These are phyloP conservation scores for Ursus arctos DNA, from an alignment of 2,113 vertebrate genomes.

Conservation along the genomic window DNA sequence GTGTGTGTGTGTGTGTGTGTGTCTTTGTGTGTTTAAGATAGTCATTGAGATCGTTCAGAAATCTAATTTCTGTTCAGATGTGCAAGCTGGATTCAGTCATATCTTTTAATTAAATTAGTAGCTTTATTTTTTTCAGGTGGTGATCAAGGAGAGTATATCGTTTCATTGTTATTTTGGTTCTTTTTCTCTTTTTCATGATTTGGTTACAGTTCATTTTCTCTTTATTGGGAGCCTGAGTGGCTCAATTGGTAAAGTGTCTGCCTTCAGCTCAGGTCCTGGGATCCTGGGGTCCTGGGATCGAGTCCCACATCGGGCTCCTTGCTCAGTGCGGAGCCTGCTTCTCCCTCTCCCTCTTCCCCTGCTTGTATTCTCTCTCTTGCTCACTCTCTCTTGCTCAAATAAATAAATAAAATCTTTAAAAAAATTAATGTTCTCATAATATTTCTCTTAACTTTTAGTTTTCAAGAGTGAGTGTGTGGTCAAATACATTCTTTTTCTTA, in stretches of 20 bases:
- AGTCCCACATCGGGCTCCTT: too few relatives aligned
- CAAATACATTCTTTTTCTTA: background rate
- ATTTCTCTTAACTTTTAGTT: slow-evolving; percentile 28
- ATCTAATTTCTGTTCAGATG: slow-evolving; percentile 4
- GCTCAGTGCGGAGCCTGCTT: too few relatives aligned
- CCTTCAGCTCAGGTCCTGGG: too few relatives aligned
- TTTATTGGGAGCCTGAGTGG: background rate
- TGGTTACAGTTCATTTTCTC: background rate
- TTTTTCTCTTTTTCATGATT: slow-evolving; percentile 4
- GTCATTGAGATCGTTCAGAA: background rate
- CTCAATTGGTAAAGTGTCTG: too few relatives aligned
- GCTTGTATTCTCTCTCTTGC: too few relatives aligned
- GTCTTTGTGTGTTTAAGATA: background rate
- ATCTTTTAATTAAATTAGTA: slow-evolving; percentile 11
- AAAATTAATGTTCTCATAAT: background rate
- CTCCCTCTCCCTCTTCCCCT: too few relatives aligned
- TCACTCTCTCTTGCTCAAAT: too few relatives aligned
- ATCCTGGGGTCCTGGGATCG: too few relatives aligned
- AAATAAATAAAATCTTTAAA: too few relatives aligned
- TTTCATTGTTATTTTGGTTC: background rate
- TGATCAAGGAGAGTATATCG: background rate
- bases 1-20: background rate
- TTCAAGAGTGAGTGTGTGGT: background rate
- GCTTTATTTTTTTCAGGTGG: background rate
- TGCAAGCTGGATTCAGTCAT: background rate